These are phyloP conservation scores for Paradisaea rubra DNA, from an alignment of 2,113 vertebrate species.

Conservation along the genomic window DNA sequence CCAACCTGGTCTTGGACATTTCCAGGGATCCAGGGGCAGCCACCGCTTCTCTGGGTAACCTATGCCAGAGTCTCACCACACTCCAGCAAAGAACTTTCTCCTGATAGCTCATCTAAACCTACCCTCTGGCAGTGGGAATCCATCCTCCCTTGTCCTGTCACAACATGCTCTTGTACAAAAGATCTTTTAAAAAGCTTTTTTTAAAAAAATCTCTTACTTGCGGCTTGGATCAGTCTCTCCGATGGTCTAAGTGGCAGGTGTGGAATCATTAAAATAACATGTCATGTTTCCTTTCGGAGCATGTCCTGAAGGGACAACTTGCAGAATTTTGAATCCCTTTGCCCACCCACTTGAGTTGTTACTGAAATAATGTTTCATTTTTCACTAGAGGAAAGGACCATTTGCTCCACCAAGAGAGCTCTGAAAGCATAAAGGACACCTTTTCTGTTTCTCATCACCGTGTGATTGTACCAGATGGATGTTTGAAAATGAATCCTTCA, in stretches of 20 bases:
- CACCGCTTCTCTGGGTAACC: background rate
- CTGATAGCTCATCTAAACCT: background rate
- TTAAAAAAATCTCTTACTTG: background rate
- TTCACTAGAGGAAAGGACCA: slow-evolving; percentile 75
- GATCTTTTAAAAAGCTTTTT: background rate
- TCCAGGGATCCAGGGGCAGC: background rate
- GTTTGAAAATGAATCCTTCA: background rate
- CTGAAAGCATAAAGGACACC: slow-evolving; percentile 9
- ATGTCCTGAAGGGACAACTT: background rate
- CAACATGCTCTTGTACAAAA: background rate
- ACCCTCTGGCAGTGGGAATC: background rate
- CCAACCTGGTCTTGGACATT: background rate
- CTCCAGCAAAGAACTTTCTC: background rate
- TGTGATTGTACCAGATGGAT: background rate
- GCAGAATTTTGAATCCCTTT: background rate
- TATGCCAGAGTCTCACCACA: background rate
- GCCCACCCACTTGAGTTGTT: background rate
- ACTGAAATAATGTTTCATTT: background rate
- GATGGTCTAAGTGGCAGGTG: background rate
- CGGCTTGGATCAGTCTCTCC: background rate
- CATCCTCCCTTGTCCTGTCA: background rate
- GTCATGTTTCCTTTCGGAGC: background rate
- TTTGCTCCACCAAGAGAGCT: slow-evolving; percentile 72
- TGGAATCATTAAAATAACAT: background rate
- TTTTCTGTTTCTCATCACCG: background rate